phyloP scores from a whole-genome alignment of 1,140 invertebrate genomes.

The Conus betulinus region DNA sequence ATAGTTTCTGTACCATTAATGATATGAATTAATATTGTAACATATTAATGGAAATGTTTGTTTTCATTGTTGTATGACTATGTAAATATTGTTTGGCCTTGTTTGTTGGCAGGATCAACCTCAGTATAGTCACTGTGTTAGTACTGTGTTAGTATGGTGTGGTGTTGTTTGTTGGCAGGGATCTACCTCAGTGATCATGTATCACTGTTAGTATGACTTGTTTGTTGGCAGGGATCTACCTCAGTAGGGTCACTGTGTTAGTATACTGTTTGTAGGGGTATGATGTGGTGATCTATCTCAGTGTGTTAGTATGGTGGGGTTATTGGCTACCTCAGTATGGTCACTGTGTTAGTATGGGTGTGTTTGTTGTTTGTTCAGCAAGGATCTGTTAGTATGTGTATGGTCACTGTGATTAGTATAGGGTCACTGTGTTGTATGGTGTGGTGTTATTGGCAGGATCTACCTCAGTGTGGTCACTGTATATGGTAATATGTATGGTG shows the following conservation, averaged over 20 bases:
- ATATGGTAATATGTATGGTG: background rate
- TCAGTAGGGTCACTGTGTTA: conserved; percentile 98
- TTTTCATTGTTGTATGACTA: too few relatives aligned
- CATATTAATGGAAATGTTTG: too few relatives aligned
- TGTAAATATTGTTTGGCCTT: background rate
- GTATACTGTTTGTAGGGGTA: too few relatives aligned
- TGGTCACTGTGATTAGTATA: too few relatives aligned
- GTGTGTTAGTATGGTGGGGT: conserved; percentile 87
- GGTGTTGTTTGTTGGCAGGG: conserved; percentile 6
- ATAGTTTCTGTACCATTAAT: too few relatives aligned
- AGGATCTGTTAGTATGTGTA: too few relatives aligned
- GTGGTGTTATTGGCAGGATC: background rate
- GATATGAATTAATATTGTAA: too few relatives aligned
- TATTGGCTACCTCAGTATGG: too few relatives aligned
- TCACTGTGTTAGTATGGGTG: too few relatives aligned
- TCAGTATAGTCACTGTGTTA: background rate
- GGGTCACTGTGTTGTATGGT: conserved; percentile 80
- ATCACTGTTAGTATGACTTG: conserved; percentile 4
- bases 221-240: conserved; percentile 88
- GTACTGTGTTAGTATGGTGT: background rate
- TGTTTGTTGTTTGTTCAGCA: background rate
- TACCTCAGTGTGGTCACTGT: background rate
- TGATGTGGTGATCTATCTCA: conserved; percentile 97
- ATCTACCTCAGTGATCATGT: conserved; percentile 4
- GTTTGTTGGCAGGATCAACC: background rate